A percentile compares a stretch with the other conserved stretches of the same genome.
Conservation (phyloP, 2,797 vertebrate genomes). For the Enteromius thamalakanensis region DNA sequence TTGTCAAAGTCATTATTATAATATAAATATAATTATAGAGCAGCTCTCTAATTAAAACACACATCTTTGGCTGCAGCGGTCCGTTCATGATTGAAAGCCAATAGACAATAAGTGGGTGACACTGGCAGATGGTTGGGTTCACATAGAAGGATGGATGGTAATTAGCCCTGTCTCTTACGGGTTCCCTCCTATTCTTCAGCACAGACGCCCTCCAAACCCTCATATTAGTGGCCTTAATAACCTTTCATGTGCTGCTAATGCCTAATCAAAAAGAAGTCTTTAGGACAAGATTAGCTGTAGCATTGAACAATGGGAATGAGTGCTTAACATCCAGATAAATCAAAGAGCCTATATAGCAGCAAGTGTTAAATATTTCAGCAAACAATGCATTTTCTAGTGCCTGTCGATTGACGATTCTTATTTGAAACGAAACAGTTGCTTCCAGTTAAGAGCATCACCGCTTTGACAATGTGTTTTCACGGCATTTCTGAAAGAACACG, state of each 20-base stretch:
- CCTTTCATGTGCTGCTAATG: conserved; percentile 64
- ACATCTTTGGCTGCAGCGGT: conserved; percentile 63
- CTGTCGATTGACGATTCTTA: conserved; percentile 9
- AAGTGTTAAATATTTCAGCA: conserved; percentile 34
- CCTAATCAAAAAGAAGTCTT: conserved; percentile 63
- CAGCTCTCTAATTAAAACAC: conserved; percentile 69
- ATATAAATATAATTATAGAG: conserved; percentile 70
- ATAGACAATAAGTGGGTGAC: conserved; percentile 62
- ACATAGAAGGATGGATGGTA: conserved; percentile 65
- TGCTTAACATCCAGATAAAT: conserved; percentile 37
- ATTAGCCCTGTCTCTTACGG: conserved; percentile 65
- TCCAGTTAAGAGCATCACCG: conserved; percentile 17
- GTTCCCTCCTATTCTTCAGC: conserved; percentile 61
- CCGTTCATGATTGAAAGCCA: conserved; percentile 61
- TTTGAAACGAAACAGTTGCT: conserved; percentile 38
- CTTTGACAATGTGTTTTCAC: conserved; percentile 33
- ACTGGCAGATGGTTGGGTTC: conserved; percentile 65
- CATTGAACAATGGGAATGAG: conserved; percentile 36
- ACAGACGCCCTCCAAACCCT: conserved; percentile 59
- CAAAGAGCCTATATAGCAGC: conserved; percentile 11
- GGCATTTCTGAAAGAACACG: not conserved
- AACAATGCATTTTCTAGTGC: not conserved
- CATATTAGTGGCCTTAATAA: conserved; percentile 64
- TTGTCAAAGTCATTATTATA: conserved; percentile 67
- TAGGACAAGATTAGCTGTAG: conserved; percentile 50